Percentiles rank a stretch among this genome's conserved stretches.
phyloP scores from a whole-genome alignment of 2,113 vertebrate species.

The Protobothrops flavoviridis region DNA sequence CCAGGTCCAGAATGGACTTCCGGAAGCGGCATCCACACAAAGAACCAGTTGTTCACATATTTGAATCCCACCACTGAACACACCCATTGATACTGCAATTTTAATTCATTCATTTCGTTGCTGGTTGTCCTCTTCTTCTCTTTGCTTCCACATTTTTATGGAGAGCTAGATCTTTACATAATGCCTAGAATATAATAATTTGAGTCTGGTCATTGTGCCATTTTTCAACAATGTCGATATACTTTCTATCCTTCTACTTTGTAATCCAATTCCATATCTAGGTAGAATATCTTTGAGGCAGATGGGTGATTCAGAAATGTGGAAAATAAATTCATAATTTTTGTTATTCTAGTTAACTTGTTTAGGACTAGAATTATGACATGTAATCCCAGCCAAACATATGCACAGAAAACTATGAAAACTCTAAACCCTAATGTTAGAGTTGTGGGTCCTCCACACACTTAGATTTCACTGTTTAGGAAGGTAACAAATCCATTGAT shows the following conservation, averaged over 20 bases:
- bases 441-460: neutral
- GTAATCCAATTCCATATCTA: neutral
- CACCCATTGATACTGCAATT: neutral
- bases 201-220: neutral
- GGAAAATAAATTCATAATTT: neutral
- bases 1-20: no score
- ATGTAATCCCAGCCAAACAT: neutral
- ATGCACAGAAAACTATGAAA: neutral
- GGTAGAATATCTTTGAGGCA: neutral
- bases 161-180: neutral
- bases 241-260: neutral
- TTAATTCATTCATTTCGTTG: neutral
- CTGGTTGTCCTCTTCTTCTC: neutral
- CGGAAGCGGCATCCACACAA: no score
- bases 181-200: neutral
- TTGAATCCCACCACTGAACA: no score
- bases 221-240: neutral
- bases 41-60: no score
- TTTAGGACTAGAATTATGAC: neutral
- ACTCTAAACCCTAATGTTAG: neutral
- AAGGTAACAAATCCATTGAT: neutral
- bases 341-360: constrained; percentile 3
- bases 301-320: no score
- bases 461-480: neutral
- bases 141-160: neutral